phyloP scores from a whole-genome alignment of 1,140 invertebrate genomes.

The Drosophila ficusphila region DNA sequence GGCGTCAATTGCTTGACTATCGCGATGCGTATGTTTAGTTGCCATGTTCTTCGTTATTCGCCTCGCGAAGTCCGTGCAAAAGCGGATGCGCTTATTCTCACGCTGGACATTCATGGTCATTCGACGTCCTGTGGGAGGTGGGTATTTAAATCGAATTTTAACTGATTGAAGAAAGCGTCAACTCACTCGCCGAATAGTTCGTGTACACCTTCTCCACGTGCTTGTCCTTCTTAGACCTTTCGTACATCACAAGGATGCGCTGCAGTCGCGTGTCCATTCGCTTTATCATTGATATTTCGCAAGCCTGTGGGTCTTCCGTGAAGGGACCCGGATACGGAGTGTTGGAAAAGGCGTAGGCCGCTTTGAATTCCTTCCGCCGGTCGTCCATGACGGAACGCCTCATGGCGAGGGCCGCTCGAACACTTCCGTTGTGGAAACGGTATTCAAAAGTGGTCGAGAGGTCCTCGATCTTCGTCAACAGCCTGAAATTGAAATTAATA shows the following conservation, averaged over 20 bases:
- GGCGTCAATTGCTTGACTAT: neutral
- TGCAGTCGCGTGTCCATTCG: constrained; percentile 1
- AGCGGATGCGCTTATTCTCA: neutral
- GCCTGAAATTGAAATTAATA: neutral
- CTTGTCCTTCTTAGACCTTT: neutral
- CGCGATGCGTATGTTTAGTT: neutral
- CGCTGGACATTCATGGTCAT: neutral
- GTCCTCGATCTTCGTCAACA: constrained; percentile 7
- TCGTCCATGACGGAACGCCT: neutral
- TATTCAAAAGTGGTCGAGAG: constrained; percentile 12
- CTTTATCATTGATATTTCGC: too few species aligned
- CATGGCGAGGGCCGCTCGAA: constrained; percentile 13
- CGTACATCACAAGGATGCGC: neutral
- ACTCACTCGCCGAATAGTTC: constrained; percentile 2
- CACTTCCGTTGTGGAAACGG: constrained; percentile 37
- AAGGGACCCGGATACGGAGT: constrained; percentile 5
- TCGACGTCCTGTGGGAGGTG: neutral
- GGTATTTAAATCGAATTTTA: neutral
- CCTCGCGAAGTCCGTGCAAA: neutral
- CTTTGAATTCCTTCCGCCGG: neutral
- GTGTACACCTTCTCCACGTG: neutral
- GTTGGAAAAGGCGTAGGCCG: neutral
- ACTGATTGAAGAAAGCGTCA: too few species aligned
- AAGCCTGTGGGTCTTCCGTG: rapidly evolving
- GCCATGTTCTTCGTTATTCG: neutral